Evolutionary conservation across 2,797 vertebrate genomes (phyloP).

Genomic region (Tamandua tetradactyla): DNA sequence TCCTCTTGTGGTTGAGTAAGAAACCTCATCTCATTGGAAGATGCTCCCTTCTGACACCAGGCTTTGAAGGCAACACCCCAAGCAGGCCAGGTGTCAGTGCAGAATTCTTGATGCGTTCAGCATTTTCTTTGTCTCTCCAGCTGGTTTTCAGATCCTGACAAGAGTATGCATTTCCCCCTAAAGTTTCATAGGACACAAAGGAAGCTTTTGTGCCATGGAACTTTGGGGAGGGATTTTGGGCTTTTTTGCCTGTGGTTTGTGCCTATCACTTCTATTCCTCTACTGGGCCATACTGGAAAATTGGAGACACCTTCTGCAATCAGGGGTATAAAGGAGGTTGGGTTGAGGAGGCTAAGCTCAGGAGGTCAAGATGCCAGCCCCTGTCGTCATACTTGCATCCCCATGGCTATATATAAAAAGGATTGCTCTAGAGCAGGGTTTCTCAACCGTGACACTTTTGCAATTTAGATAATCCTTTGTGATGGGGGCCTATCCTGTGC

Average conservation of each 20-base stretch:
- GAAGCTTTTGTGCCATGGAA: constrained; percentile 14
- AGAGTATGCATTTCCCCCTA: constrained; percentile 42
- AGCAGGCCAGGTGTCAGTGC: background rate
- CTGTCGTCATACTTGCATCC: background rate
- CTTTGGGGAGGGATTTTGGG: background rate
- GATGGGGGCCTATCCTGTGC: background rate
- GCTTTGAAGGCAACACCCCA: background rate
- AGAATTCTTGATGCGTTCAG: background rate
- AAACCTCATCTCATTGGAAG: background rate
- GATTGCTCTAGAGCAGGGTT: background rate
- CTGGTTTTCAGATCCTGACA: constrained; percentile 14
- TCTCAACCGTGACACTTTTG: background rate
- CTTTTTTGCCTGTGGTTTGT: background rate
- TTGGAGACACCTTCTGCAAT: background rate
- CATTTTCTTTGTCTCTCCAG: background rate
- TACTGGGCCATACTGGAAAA: background rate
- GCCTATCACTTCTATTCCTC: background rate
- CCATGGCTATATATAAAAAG: background rate
- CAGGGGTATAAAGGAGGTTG: background rate
- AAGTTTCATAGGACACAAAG: constrained; percentile 53
- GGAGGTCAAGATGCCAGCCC: background rate
- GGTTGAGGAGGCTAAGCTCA: background rate
- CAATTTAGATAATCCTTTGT: background rate
- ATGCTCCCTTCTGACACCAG: background rate
- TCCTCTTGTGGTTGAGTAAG: background rate